Conservation (phyloP, 1,140 invertebrate genomes). For the Druon quercuslanigerum region DNA sequence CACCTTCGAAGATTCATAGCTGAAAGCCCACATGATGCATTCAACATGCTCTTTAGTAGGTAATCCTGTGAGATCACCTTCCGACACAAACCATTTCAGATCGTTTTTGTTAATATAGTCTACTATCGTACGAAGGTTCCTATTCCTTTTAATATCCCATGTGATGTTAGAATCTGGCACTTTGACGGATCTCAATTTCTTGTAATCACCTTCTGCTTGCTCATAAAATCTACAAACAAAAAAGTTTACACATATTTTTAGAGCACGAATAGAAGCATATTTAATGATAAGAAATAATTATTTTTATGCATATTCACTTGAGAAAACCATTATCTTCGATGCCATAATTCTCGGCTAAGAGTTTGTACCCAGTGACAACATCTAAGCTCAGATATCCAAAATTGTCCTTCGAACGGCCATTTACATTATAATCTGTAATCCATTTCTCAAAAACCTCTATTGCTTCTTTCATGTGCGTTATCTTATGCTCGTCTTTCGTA, state of each 20-base stretch:
- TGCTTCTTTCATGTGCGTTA: slow-evolving; percentile 51
- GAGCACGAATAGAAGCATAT: too few relatives aligned
- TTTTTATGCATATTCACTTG: too few relatives aligned
- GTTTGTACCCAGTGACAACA: too few relatives aligned
- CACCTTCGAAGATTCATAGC: slow-evolving; percentile 63
- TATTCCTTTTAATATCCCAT: slow-evolving; percentile 70
- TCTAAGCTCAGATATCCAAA: slow-evolving; percentile 56
- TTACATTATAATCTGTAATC: slow-evolving; percentile 68
- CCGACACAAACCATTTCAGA: slow-evolving; percentile 47
- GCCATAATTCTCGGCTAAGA: too few relatives aligned
- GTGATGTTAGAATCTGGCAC: slow-evolving; percentile 59
- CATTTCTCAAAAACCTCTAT: slow-evolving; percentile 67
- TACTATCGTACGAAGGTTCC: slow-evolving; percentile 51
- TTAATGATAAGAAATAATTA: too few relatives aligned
- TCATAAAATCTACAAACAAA: too few relatives aligned
- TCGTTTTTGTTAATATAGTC: slow-evolving; percentile 53
- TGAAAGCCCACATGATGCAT: slow-evolving; percentile 71
- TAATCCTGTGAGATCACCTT: slow-evolving; percentile 58
- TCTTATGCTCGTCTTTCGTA: slow-evolving; percentile 56
- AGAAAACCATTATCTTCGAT: too few relatives aligned
- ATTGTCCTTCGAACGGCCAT: slow-evolving; percentile 65
- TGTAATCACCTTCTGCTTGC: slow-evolving; percentile 62
- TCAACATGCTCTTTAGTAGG: slow-evolving; percentile 63
- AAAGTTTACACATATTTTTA: too few relatives aligned
- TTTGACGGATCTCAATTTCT: slow-evolving; percentile 61